Conservation (phyloP, 2,797 vertebrate genomes). For the Anguilla pacifica region DNA sequence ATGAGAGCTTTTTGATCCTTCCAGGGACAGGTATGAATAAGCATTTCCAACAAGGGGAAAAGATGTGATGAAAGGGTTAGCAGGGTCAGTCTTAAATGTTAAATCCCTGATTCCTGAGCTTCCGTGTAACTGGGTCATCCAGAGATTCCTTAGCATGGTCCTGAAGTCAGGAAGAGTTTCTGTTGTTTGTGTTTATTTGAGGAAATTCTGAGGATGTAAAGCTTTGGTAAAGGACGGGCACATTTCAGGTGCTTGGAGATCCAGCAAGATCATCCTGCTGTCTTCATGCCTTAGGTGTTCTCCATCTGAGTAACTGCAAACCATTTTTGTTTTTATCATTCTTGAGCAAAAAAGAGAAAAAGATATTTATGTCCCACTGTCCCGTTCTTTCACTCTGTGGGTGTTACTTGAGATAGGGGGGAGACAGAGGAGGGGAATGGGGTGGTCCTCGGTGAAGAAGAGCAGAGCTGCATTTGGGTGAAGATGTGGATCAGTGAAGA, state of each 20-base stretch:
- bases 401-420: background rate
- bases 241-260: background rate
- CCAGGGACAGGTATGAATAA: background rate
- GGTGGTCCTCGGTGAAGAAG: background rate
- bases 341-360: background rate
- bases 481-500: background rate
- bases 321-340: background rate
- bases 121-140: background rate
- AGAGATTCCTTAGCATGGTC: background rate
- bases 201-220: background rate
- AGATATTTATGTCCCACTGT: background rate
- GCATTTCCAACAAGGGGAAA: background rate
- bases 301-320: background rate
- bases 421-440: background rate
- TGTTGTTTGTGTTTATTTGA: background rate
- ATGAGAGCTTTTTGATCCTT: background rate
- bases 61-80: background rate
- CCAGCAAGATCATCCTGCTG: background rate
- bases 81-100: background rate
- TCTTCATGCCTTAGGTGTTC: background rate
- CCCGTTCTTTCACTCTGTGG: background rate
- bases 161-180: background rate
- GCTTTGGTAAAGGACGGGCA: background rate
- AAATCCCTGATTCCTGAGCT: conserved; percentile 2
- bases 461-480: background rate